phyloP scores from a whole-genome alignment of 2,113 vertebrate species.

The Epinephelus fuscoguttatus region DNA sequence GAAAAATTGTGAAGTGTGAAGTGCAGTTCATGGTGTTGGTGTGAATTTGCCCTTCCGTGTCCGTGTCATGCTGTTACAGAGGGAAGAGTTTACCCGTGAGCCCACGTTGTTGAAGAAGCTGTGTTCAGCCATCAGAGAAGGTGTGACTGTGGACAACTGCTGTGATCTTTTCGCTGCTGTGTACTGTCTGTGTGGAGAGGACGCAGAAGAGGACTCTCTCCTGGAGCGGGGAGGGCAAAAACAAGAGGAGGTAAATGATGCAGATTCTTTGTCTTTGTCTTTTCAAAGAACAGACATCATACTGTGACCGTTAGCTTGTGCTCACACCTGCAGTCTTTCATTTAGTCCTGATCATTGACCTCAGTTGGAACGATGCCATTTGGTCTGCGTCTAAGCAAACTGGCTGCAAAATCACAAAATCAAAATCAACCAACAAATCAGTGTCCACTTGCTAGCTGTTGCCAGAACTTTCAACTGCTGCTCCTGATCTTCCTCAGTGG shows the following conservation, averaged over 20 bases:
- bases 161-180: slow-evolving; percentile 90
- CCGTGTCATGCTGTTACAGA: slow-evolving; percentile 75
- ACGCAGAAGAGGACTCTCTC: slow-evolving; percentile 44
- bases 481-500: no score
- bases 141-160: slow-evolving; percentile 91
- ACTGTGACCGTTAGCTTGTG: neutral
- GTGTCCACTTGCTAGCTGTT: no score
- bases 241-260: slow-evolving; percentile 72
- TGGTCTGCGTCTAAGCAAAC: neutral
- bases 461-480: no score
- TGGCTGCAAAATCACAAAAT: no score
- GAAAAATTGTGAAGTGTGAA: no score
- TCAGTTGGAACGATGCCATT: neutral
- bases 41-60: neutral
- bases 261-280: slow-evolving; percentile 4
- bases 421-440: no score
- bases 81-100: slow-evolving; percentile 92
- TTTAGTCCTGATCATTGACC: neutral
- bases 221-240: slow-evolving; percentile 29
- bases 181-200: slow-evolving; percentile 79
- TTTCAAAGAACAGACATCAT: neutral
- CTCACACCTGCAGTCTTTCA: neutral
- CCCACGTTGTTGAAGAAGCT: slow-evolving; percentile 90
- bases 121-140: slow-evolving; percentile 89
- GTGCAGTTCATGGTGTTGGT: no score